phyloP scores from a whole-genome alignment of 2,113 vertebrate genomes.

The Emydocephalus ijimae region DNA sequence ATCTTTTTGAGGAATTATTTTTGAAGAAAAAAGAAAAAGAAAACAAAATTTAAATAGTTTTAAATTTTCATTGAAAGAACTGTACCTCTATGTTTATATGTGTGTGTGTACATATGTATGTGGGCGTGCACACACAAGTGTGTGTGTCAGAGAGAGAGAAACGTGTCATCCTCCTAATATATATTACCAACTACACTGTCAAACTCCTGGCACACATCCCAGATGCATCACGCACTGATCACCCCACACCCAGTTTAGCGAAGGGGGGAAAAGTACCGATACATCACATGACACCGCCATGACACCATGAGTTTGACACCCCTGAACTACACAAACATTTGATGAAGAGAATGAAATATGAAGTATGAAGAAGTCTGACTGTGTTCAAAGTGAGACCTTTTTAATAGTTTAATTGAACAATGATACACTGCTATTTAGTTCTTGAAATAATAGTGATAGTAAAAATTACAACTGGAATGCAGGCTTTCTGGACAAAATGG shows the following conservation, averaged over 20 bases:
- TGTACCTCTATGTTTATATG: not conserved
- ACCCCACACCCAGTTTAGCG: no score
- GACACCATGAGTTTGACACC: no score
- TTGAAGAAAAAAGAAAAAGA: not conserved
- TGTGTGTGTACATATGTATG: not conserved
- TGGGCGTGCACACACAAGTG: not conserved
- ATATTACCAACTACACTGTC: not conserved
- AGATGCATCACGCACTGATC: no score
- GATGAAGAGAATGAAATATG: not conserved
- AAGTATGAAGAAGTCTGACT: not conserved
- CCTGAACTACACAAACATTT: not conserved
- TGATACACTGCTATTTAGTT: not conserved
- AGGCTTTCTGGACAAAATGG: not conserved
- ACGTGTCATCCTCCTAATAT: not conserved
- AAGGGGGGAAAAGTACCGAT: no score
- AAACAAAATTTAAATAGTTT: not conserved
- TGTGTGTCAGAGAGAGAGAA: not conserved
- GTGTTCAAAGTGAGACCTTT: not conserved
- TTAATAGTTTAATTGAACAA: not conserved
- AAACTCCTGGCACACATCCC: no score
- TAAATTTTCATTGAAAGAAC: not conserved
- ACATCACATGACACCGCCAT: no score
- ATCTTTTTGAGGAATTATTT: not conserved
- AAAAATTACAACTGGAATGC: not conserved
- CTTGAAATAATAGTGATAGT: not conserved